These are phyloP conservation scores for Coregonus suidteri DNA, from an alignment of 2,797 vertebrate species.

Conservation along the genomic window DNA sequence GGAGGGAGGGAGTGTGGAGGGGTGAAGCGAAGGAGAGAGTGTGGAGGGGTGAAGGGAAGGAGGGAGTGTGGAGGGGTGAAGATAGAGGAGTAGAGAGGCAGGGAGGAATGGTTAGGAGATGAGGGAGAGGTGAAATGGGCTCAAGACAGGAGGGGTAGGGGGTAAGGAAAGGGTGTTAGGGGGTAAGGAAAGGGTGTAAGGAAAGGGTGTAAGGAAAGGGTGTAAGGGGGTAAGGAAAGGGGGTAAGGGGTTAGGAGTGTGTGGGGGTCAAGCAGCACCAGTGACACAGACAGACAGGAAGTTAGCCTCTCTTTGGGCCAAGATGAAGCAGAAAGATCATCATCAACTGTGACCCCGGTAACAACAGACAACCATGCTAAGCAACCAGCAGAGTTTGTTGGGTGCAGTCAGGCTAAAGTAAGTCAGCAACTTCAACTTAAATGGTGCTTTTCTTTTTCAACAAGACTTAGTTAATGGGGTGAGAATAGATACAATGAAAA, in stretches of 20 bases:
- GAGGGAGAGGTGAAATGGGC: not conserved
- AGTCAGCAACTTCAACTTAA: constrained; percentile 78
- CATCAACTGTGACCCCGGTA: constrained; percentile 47
- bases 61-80: constrained; percentile 11
- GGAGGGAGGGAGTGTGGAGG: too few species aligned
- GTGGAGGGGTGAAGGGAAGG: constrained; percentile 10
- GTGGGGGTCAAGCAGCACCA: constrained; percentile 83
- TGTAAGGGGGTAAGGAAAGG: too few species aligned
- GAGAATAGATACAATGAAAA: not conserved
- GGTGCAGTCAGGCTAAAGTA: constrained; percentile 52
- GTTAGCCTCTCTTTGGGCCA: constrained; percentile 2
- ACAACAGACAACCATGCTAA: constrained; percentile 51
- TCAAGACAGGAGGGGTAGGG: too few species aligned
- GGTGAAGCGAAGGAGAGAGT: too few species aligned
- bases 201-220: too few species aligned
- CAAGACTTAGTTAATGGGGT: not conserved
- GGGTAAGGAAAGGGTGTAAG: too few species aligned
- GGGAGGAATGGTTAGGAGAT: constrained; percentile 1
- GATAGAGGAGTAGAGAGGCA: constrained; percentile 25
- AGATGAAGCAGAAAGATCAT: constrained; percentile 9
- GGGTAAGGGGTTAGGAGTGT: not conserved
- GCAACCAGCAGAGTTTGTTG: constrained; percentile 44
- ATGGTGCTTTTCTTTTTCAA: not conserved
- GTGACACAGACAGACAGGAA: constrained; percentile 69
- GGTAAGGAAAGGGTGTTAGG: too few species aligned